These are phyloP conservation scores for Idris sp. DNA, from an alignment of 1,140 invertebrate genomes.

Conservation along the genomic window DNA sequence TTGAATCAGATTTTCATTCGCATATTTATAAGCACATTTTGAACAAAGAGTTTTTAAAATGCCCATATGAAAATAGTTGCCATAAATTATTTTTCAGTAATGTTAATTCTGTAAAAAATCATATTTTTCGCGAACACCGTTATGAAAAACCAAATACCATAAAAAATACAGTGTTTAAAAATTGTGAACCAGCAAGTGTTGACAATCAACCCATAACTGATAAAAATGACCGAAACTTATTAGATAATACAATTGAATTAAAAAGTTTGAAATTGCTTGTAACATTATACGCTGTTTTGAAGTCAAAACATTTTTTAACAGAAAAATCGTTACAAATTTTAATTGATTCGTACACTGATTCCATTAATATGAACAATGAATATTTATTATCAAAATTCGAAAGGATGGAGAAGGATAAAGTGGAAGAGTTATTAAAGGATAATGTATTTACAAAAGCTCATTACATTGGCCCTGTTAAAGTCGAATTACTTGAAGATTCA, in stretches of 20 bases:
- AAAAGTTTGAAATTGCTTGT: constrained; percentile 21
- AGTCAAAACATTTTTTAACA: constrained; percentile 32
- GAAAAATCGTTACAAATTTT: constrained; percentile 30
- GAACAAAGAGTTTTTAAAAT: constrained; percentile 17
- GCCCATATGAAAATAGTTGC: constrained; percentile 27
- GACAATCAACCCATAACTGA: not conserved
- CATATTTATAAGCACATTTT: constrained; percentile 35
- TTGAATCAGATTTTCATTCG: constrained; percentile 26
- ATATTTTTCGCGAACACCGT: constrained; percentile 19
- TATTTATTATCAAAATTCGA: constrained; percentile 37
- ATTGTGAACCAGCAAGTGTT: not conserved
- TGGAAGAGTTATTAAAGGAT: constrained; percentile 25
- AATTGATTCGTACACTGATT: constrained; percentile 8
- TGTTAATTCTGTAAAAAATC: constrained; percentile 30
- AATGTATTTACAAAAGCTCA: constrained; percentile 38
- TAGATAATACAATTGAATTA: too few relatives aligned
- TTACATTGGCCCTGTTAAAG: constrained; percentile 7
- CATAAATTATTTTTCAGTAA: constrained; percentile 1
- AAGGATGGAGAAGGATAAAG: constrained; percentile 11
- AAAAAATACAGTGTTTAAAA: not conserved
- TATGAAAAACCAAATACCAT: too few relatives aligned
- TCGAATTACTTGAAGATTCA: constrained; percentile 20
- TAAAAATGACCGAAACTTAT: too few relatives aligned
- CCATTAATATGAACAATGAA: constrained; percentile 35
- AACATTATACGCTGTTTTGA: constrained; percentile 35